phyloP scores from a whole-genome alignment of 1,140 invertebrate species.

The Drosophila carrolli region DNA sequence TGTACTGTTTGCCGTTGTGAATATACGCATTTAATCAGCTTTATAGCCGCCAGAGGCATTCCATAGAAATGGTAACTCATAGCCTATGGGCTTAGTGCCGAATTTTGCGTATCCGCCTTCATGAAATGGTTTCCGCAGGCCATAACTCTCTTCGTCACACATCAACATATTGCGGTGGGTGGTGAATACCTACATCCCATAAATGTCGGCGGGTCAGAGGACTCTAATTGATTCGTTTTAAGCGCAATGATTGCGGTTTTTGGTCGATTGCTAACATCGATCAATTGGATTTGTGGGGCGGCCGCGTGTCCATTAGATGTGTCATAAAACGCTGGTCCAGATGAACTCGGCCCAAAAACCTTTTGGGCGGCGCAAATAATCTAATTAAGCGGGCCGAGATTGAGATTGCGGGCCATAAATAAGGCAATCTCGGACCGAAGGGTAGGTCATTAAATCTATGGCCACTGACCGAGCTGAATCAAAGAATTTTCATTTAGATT shows the following conservation, averaged over 20 bases:
- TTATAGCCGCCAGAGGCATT: slow-evolving; percentile 18
- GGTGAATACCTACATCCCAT: not conserved
- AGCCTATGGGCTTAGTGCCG: slow-evolving; percentile 23
- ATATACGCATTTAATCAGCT: slow-evolving; percentile 33
- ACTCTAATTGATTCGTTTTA: slow-evolving; percentile 64
- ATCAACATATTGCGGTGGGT: not conserved
- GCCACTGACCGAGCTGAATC: slow-evolving; percentile 58
- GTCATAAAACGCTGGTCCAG: slow-evolving; percentile 36
- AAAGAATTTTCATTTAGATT: slow-evolving; percentile 74
- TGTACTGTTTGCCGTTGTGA: not conserved
- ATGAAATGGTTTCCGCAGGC: slow-evolving; percentile 36
- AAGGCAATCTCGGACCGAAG: slow-evolving; percentile 65
- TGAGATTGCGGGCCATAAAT: slow-evolving; percentile 58
- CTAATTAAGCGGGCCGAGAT: slow-evolving; percentile 58
- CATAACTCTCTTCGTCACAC: slow-evolving; percentile 25
- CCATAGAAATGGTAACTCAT: slow-evolving; percentile 23
- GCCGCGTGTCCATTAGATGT: slow-evolving; percentile 56
- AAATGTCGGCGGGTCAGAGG: slow-evolving; percentile 16
- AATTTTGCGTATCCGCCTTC: slow-evolving; percentile 33
- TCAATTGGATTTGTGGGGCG: slow-evolving; percentile 17
- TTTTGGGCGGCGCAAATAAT: slow-evolving; percentile 54
- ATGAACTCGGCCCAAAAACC: slow-evolving; percentile 12
- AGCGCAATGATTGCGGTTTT: slow-evolving; percentile 60
- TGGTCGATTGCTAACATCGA: slow-evolving; percentile 37
- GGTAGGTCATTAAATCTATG: slow-evolving; percentile 77